A percentile compares a stretch with the other conserved stretches of the same genome.
Evolutionary conservation across 2,888 invertebrate genomes (phyloP).

Genomic region (Saturnia japonica): DNA sequence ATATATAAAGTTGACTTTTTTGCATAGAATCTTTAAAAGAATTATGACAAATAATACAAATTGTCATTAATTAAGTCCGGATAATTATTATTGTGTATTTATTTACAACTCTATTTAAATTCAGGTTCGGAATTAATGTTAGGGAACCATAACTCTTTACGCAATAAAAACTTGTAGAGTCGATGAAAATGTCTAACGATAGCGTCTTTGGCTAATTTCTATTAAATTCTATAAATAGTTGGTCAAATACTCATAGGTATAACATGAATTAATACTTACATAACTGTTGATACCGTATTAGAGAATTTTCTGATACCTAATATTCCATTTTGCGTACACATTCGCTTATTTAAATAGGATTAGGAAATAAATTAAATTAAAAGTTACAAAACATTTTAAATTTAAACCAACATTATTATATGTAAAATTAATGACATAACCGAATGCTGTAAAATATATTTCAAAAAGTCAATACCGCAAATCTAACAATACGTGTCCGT

Average conservation of each 20-base stretch:
- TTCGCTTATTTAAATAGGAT: not conserved
- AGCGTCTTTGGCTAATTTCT: no score
- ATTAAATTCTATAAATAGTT: no score
- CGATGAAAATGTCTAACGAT: not conserved
- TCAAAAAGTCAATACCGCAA: constrained; percentile 21
- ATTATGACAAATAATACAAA: not conserved
- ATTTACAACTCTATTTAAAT: not conserved
- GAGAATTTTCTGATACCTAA: no score
- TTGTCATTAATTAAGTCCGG: not conserved
- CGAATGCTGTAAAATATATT: not conserved
- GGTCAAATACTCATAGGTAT: not conserved
- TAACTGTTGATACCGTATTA: not conserved
- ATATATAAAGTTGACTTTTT: no score
- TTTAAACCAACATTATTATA: not conserved
- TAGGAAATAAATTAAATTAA: not conserved
- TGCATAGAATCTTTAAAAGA: no score
- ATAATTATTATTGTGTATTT: not conserved
- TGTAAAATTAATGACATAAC: constrained; percentile 10
- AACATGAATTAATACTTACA: not conserved
- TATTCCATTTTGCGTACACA: no score
- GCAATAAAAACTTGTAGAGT: not conserved
- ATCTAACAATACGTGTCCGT: constrained; percentile 35
- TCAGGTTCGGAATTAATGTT: not conserved
- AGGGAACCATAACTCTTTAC: not conserved
- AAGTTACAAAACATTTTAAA: not conserved